Percentiles rank a stretch among this genome's conserved stretches.
Evolutionary conservation across 2,888 invertebrate genomes (phyloP).

Genomic region (Hyposoter didymator): DNA sequence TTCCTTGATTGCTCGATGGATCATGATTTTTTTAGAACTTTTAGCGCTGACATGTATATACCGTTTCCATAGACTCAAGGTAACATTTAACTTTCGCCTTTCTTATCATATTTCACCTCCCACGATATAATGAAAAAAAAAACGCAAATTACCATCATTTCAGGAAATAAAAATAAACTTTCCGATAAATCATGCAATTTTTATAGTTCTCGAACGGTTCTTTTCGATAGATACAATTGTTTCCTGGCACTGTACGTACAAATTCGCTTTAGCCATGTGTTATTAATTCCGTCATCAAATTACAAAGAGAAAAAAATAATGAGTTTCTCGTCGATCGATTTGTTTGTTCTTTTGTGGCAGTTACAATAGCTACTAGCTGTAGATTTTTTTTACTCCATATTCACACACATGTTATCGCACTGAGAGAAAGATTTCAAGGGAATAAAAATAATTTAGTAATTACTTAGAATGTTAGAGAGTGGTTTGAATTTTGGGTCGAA

Average conservation of each 20-base stretch:
- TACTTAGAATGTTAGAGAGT: neutral
- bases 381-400: constrained; percentile 48
- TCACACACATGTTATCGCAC: constrained; percentile 5
- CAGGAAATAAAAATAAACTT: neutral
- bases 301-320: constrained; percentile 4
- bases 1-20: constrained; percentile 38
- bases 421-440: constrained; percentile 8
- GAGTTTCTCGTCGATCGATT: constrained; percentile 43
- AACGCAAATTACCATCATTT: neutral
- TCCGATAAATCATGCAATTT: constrained; percentile 18
- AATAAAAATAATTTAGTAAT: constrained; percentile 11
- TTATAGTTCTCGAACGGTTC: constrained; percentile 30
- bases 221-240: constrained; percentile 50
- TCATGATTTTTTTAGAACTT: constrained; percentile 39
- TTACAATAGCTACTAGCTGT: constrained; percentile 55
- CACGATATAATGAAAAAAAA: constrained; percentile 8
- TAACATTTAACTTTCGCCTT: constrained; percentile 52
- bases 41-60: constrained; percentile 47
- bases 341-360: constrained; percentile 51
- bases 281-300: constrained; percentile 40
- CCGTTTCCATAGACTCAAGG: constrained; percentile 63
- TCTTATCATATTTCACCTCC: constrained; percentile 23
- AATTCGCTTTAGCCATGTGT: constrained; percentile 55
- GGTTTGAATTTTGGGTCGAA: neutral
- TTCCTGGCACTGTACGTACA: constrained; percentile 66